Conservation (phyloP, 1,140 invertebrate genomes). For the Halictus rubicundus region DNA sequence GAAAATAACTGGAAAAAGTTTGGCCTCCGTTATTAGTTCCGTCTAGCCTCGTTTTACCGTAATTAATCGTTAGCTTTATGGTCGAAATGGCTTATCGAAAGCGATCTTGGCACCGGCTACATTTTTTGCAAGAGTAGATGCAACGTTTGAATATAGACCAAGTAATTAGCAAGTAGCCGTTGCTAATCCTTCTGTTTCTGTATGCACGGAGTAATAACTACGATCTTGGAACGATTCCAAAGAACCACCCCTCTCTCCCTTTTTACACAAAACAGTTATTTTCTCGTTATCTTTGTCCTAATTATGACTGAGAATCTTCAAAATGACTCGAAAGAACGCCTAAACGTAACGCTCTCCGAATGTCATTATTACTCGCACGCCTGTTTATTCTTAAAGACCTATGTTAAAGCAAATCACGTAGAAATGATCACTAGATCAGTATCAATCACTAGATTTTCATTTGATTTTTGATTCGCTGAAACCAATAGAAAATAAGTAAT, state of each 20-base stretch:
- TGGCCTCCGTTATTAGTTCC: neutral
- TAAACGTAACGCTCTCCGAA: too few species aligned
- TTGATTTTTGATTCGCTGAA: too few species aligned
- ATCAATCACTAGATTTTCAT: too few species aligned
- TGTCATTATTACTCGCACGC: too few species aligned
- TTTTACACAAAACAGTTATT: constrained; percentile 26
- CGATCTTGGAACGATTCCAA: constrained; percentile 66
- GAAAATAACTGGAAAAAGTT: neutral
- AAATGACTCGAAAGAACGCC: neutral
- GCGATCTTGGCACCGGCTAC: constrained; percentile 33
- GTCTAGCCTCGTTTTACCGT: constrained; percentile 30
- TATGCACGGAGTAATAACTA: constrained; percentile 27
- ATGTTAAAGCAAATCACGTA: too few species aligned
- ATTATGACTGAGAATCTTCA: neutral
- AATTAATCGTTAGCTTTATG: constrained; percentile 48
- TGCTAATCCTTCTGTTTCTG: constrained; percentile 39
- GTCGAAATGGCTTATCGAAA: constrained; percentile 13
- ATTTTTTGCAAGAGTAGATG: constrained; percentile 42
- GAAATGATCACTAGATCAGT: too few species aligned
- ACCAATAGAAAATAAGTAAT: too few species aligned
- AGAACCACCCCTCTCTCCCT: constrained; percentile 10
- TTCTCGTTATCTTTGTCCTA: constrained; percentile 35
- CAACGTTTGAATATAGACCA: constrained; percentile 51
- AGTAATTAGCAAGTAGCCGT: constrained; percentile 68
- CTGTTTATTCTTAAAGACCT: too few species aligned